Base-by-base conservation (phyloP, 2,113 vertebrate species). In the Turdus rufiventris region DNA sequence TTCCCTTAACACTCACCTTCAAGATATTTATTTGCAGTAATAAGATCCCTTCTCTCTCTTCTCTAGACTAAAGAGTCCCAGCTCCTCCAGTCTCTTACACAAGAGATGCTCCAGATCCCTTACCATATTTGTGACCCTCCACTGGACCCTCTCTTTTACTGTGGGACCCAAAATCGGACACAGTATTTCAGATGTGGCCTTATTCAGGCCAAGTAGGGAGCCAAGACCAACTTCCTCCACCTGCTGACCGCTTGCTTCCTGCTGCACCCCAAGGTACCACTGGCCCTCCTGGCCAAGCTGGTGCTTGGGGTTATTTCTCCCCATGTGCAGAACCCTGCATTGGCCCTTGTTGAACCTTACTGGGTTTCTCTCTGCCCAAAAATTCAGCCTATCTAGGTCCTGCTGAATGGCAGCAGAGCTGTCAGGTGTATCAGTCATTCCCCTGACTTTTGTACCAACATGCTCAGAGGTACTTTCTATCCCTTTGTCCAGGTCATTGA, bases 401-500 rank as follows among this genome's bases (percentile, higher is more conserved):
- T 24, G 25, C 8, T 71, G 40, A 56, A 31, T 29, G 20, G 40
- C 10, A 56, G 12, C 29, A 9, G 13, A 78, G 3, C 6, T 10
- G 15, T 48, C 34, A 31, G 34, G 29, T 40, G n/a, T 34, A 21
- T n/a, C 17, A 28, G 12, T 8, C 18, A 17, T 12, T 28, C 3
- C 4, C 42, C 7, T 0, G 2, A 66, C 2, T n/a, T 51, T 28
- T 26, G 9, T 29, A 38, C 8, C 25, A 29, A 6, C 1, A 1
- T 51, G 23, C 28, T 73, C 9, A 51, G 23, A n/a, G 18, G 9
- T 60, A 8, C 18, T 10, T 51, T 38, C 43, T 38, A 29, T 6
- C 15, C 20, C 11, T 40, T 60, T 33, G 6, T 47, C 53, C n/a
- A 40, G 16, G 13, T 29, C 1, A 9, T 45, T 0, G 2, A 53